Evolutionary conservation across 2,113 vertebrate species (phyloP).

Genomic region (Aptenodytes patagonicus): DNA sequence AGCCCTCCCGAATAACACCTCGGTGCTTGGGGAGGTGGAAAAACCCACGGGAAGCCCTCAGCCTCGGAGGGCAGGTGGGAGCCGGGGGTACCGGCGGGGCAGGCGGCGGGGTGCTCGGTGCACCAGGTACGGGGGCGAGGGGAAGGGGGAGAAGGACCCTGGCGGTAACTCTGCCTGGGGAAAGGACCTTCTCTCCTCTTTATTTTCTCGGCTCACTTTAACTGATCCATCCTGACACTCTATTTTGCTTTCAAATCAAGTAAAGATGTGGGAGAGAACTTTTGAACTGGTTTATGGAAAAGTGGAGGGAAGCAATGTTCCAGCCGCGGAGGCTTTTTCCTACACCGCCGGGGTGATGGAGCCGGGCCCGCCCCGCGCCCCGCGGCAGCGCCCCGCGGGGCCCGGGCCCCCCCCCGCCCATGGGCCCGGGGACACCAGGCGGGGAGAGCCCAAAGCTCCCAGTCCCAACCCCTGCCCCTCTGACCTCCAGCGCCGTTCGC

Average conservation of each 20-base stretch:
- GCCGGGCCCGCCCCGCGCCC: not conserved
- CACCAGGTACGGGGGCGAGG: not conserved
- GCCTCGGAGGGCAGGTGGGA: not conserved
- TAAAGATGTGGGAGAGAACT: slow-evolving; percentile 60
- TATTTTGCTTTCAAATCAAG: slow-evolving; percentile 67
- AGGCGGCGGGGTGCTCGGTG: not conserved
- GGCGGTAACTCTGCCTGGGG: not conserved
- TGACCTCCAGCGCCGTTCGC: not conserved
- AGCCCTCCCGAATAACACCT: not conserved
- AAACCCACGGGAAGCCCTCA: not conserved
- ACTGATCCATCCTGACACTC: slow-evolving; percentile 47
- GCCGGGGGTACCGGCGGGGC: not conserved
- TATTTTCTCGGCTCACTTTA: not conserved
- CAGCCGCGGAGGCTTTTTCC: not conserved
- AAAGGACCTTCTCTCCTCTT: not conserved
- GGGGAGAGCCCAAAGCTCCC: not conserved
- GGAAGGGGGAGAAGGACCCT: not conserved
- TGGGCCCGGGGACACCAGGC: not conserved
- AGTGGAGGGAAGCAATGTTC: not conserved
- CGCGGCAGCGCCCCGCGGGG: not conserved
- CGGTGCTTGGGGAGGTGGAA: not conserved
- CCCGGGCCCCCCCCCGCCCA: not conserved
- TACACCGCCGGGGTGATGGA: not conserved
- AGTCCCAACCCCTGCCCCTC: not conserved
- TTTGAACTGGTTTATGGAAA: slow-evolving; percentile 56